phyloP scores from a whole-genome alignment of 2,113 vertebrate genomes.

The Muscicapa adusta region DNA sequence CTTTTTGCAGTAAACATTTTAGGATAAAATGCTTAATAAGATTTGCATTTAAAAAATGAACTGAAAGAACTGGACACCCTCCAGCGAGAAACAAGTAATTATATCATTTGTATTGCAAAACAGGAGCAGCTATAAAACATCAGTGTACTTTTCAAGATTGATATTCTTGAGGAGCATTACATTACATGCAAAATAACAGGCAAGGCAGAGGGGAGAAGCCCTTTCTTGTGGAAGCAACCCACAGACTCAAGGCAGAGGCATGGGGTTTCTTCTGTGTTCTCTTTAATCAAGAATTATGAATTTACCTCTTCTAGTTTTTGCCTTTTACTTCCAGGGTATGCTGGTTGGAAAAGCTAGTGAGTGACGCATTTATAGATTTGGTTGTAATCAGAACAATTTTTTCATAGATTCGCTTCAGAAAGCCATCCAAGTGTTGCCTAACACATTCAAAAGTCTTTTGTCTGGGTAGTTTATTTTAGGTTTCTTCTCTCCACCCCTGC shows the following conservation, averaged over 20 bases:
- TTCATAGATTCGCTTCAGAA: not conserved
- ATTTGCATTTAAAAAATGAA: conserved; percentile 84
- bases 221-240: conserved; percentile 33
- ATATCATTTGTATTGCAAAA: conserved; percentile 82
- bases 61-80: conserved; percentile 71
- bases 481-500: not conserved
- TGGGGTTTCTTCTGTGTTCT: not conserved
- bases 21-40: conserved; percentile 80
- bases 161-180: conserved; percentile 65
- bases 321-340: not conserved
- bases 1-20: conserved; percentile 76
- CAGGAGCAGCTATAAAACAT: conserved; percentile 70
- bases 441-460: not conserved
- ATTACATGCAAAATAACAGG: conserved; percentile 61
- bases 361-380: not conserved
- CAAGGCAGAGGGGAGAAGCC: conserved; percentile 33
- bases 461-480: not conserved
- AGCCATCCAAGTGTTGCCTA: not conserved
- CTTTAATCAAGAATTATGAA: not conserved
- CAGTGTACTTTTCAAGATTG: conserved; percentile 68
- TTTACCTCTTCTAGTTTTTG: not conserved
- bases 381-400: not conserved
- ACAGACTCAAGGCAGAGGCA: not conserved
- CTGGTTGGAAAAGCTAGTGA: not conserved
- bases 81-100: conserved; percentile 79